Conservation (phyloP, 1,140 invertebrate species). For the Tetramorium alpestre region DNA sequence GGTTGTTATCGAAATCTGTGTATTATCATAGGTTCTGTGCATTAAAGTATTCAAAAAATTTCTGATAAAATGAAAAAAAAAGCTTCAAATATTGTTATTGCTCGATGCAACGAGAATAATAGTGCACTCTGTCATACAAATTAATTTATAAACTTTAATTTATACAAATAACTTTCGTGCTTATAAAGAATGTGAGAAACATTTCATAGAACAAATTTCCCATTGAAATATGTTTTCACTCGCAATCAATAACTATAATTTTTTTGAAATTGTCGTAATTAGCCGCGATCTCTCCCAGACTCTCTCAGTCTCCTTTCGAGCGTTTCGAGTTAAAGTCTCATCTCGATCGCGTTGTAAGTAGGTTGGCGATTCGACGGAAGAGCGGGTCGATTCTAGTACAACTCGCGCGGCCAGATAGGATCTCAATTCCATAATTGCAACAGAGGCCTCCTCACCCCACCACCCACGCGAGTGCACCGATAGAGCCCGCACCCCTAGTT, state of each 20-base stretch:
- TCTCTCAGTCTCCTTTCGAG: background rate
- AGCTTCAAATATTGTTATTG: background rate
- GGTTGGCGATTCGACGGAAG: slow-evolving; percentile 49
- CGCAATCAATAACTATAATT: background rate
- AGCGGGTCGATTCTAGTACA: slow-evolving; percentile 62
- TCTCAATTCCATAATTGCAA: slow-evolving; percentile 75
- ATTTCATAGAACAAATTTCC: background rate
- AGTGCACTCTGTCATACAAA: background rate
- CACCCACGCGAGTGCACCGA: slow-evolving; percentile 22
- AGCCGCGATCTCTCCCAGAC: too few species aligned
- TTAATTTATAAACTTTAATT: background rate
- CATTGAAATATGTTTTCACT: background rate
- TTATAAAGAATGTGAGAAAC: background rate
- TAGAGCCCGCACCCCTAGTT: background rate
- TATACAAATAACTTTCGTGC: background rate
- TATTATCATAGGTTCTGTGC: background rate
- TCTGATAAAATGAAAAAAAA: background rate
- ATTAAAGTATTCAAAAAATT: background rate
- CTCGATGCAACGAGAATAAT: background rate
- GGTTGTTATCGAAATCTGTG: background rate
- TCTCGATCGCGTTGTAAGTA: slow-evolving; percentile 37
- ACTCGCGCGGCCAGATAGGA: slow-evolving; percentile 69
- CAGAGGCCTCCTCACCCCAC: background rate
- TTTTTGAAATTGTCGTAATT: background rate
- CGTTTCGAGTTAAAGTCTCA: background rate